Percentiles rank a stretch among this genome's conserved stretches.
Evolutionary conservation across 2,888 invertebrate species (phyloP).

Genomic region (Liposcelis brunnea): DNA sequence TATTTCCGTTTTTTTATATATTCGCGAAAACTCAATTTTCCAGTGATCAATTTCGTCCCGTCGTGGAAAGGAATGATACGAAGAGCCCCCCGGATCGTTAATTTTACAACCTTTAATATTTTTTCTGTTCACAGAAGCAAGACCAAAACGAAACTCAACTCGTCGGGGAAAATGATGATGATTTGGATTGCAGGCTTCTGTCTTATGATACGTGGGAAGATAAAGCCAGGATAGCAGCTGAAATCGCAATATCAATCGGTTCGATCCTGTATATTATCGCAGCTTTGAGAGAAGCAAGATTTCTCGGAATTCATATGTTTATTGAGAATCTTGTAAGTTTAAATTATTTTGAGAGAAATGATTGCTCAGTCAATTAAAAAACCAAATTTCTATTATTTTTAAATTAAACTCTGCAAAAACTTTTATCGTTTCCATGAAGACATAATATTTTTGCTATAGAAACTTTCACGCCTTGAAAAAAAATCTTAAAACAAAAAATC

Average conservation of each 20-base stretch:
- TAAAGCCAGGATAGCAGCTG: slow-evolving; percentile 56
- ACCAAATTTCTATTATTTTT: background rate
- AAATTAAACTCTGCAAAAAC: slow-evolving; percentile 5
- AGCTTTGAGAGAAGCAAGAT: slow-evolving; percentile 72
- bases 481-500: too few relatives aligned
- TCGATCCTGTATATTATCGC: slow-evolving; percentile 70
- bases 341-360: too few relatives aligned
- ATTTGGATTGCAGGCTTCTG: slow-evolving; percentile 46
- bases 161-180: background rate
- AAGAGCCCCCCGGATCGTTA: too few relatives aligned
- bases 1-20: too few relatives aligned
- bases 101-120: too few relatives aligned
- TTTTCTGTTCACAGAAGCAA: too few relatives aligned
- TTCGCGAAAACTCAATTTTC: background rate
- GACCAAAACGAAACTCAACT: background rate
- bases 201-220: slow-evolving; percentile 39
- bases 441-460: too few relatives aligned
- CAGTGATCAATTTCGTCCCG: too few relatives aligned
- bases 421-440: slow-evolving; percentile 5
- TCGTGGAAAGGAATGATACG: too few relatives aligned
- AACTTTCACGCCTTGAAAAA: too few relatives aligned
- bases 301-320: slow-evolving; percentile 86
- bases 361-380: slow-evolving; percentile 26
- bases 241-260: slow-evolving; percentile 62
- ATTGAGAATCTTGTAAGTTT: slow-evolving; percentile 77